These are phyloP conservation scores for Phytoseiulus persimilis DNA, from an alignment of 2,888 invertebrate genomes.

Conservation along the genomic window DNA sequence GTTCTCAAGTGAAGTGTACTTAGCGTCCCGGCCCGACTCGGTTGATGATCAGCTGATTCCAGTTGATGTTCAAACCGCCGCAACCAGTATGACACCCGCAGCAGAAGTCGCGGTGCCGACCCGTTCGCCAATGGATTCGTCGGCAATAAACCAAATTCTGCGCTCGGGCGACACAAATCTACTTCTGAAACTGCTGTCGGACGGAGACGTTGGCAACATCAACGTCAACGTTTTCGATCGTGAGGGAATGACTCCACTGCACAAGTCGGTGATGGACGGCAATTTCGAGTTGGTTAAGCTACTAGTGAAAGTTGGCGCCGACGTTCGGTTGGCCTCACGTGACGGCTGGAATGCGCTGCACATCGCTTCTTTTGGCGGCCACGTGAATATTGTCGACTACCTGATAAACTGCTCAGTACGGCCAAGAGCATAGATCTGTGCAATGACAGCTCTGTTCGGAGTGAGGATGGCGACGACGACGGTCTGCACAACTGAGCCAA, in stretches of 20 bases:
- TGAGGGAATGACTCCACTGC: slow-evolving; percentile 51
- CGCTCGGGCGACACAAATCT: slow-evolving; percentile 26
- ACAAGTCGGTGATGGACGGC: slow-evolving; percentile 50
- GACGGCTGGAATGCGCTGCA: slow-evolving; percentile 51
- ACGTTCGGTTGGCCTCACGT: slow-evolving; percentile 50
- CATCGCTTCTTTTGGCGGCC: slow-evolving; percentile 51
- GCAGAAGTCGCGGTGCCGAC: not conserved
- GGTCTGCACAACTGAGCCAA: not conserved
- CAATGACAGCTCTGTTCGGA: not conserved
- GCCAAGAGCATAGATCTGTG: not conserved
- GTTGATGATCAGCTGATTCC: not conserved
- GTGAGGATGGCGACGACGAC: not conserved
- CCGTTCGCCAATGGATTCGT: not conserved
- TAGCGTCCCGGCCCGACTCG: not conserved
- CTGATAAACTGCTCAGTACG: slow-evolving; percentile 45
- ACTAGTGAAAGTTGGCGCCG: slow-evolving; percentile 52
- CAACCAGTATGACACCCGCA: not conserved
- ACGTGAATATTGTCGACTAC: slow-evolving; percentile 49
- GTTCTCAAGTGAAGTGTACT: not conserved
- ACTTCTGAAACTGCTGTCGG: slow-evolving; percentile 16
- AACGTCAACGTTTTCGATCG: slow-evolving; percentile 51
- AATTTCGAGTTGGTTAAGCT: slow-evolving; percentile 52
- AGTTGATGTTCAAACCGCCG: not conserved
- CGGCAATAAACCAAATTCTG: slow-evolving; percentile 15
- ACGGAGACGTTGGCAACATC: slow-evolving; percentile 43